phyloP scores from a whole-genome alignment of 2,113 vertebrate genomes.

The Oncorhynchus mykiss region DNA sequence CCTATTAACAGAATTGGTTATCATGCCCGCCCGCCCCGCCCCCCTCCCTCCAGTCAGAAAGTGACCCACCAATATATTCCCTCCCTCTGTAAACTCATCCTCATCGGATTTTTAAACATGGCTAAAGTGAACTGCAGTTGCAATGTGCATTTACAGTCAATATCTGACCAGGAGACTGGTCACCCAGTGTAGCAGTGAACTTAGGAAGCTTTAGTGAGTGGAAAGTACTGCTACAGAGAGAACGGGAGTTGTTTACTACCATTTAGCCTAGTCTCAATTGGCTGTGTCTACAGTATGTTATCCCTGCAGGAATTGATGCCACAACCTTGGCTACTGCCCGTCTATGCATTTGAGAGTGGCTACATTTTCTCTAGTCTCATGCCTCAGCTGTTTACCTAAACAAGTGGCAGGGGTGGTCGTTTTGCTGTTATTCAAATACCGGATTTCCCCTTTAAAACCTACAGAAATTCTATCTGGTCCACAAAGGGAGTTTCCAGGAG shows the following conservation, averaged over 20 bases:
- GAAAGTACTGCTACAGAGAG: too few species aligned
- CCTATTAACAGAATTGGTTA: background rate
- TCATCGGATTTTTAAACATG: slow-evolving; percentile 31
- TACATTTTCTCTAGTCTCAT: too few species aligned
- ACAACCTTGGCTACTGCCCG: too few species aligned
- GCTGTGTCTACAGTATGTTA: too few species aligned
- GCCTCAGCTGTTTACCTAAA: too few species aligned
- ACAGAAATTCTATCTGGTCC: background rate
- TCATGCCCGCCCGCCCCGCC: background rate
- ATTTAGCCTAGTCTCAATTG: too few species aligned
- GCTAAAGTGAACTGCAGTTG: slow-evolving; percentile 3
- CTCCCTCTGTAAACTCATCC: slow-evolving; percentile 29
- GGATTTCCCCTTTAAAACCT: too few species aligned
- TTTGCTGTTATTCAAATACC: too few species aligned
- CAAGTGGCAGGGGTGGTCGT: background rate
- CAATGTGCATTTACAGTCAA: slow-evolving; percentile 12
- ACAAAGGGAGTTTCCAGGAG: background rate
- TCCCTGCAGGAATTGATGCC: too few species aligned
- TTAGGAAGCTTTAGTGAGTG: background rate
- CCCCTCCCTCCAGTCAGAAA: background rate
- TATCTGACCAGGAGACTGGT: slow-evolving; percentile 14
- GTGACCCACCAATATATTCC: background rate
- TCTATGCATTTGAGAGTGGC: background rate
- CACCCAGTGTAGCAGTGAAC: background rate
- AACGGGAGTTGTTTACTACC: too few species aligned